A percentile compares a stretch with the other conserved stretches of the same genome.
phyloP scores from a whole-genome alignment of 92 coral and sea anemone species.

The Epizoanthus ramosus region DNA sequence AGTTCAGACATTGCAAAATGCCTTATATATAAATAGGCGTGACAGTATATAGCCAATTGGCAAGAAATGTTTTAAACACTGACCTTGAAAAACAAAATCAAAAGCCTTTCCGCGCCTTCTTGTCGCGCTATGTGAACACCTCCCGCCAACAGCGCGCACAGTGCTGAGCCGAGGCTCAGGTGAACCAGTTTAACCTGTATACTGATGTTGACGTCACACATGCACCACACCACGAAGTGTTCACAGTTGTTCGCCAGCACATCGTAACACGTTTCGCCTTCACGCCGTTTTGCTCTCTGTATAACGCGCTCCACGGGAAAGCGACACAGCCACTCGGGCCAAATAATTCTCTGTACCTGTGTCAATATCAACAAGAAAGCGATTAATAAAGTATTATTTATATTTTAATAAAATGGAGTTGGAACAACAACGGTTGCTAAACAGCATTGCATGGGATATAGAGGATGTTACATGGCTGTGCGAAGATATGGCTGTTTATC shows the following conservation, averaged over 20 bases:
- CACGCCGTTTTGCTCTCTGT: conserved; percentile 29
- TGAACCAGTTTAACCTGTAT: conserved; percentile 14
- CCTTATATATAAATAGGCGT: too few species aligned
- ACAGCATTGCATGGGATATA: too few species aligned
- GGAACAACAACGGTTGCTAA: too few species aligned
- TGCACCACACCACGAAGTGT: conserved; percentile 47
- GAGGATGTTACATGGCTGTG: too few species aligned
- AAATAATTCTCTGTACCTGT: conserved; percentile 46
- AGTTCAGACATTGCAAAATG: too few species aligned
- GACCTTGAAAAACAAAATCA: conserved; percentile 24
- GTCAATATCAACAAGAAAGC: neutral
- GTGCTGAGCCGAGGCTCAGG: conserved; percentile 2
- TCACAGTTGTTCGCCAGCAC: conserved; percentile 41
- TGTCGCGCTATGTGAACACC: conserved; percentile 32
- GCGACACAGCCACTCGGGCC: conserved; percentile 44
- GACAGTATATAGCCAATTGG: too few species aligned
- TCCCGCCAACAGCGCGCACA: conserved; percentile 36
- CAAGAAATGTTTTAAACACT: neutral
- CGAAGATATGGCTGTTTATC: too few species aligned
- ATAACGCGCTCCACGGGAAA: conserved; percentile 39
- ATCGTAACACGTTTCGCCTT: conserved; percentile 33
- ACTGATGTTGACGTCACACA: conserved; percentile 32
- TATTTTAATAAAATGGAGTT: too few species aligned
- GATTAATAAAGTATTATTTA: too few species aligned
- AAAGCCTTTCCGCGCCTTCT: conserved; percentile 22